Evolutionary conservation across 2,888 invertebrate species (phyloP).

Genomic region (Habrosyne pyritoides): DNA sequence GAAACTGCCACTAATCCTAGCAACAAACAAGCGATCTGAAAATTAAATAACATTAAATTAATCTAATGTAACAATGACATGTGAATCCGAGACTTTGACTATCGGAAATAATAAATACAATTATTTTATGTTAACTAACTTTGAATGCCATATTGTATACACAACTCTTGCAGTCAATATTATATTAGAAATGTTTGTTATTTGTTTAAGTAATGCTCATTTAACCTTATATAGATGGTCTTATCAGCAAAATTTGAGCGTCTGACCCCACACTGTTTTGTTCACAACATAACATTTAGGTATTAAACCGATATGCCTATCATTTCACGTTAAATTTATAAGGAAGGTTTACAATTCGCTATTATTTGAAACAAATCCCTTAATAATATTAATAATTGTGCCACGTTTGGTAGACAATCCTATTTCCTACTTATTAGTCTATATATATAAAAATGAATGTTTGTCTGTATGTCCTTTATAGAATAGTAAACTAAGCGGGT

Average conservation of each 20-base stretch:
- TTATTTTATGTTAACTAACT: no score
- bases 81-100: no score
- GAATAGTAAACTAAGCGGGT: no score
- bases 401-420: no score
- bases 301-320: not conserved
- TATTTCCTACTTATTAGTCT: no score
- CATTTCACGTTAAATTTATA: no score
- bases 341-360: no score
- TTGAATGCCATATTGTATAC: not conserved
- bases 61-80: slow-evolving; percentile 2
- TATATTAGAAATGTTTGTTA: not conserved
- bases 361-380: no score
- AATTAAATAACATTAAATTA: slow-evolving; percentile 16
- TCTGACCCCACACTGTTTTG: not conserved
- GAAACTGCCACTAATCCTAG: slow-evolving; percentile 26
- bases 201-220: not conserved
- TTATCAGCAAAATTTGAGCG: not conserved
- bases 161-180: not conserved
- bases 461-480: no score
- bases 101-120: no score
- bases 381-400: no score
- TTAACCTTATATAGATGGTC: not conserved
- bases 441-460: no score
- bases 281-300: not conserved
- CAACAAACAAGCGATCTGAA: slow-evolving; percentile 30